Evolutionary conservation across 1,140 invertebrate species (phyloP).

Genomic region (Uloborus diversus): DNA sequence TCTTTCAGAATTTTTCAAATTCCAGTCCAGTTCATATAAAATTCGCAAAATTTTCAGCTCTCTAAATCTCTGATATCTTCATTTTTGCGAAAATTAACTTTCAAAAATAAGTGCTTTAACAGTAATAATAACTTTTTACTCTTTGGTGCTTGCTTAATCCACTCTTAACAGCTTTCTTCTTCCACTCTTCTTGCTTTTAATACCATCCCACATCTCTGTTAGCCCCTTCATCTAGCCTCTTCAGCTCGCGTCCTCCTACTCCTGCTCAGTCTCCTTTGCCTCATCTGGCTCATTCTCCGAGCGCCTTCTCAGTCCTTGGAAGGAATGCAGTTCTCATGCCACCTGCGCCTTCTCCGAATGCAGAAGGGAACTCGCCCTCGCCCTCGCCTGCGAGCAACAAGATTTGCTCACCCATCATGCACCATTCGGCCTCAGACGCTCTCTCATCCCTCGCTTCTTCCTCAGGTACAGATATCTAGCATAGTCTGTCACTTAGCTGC

Average conservation of each 20-base stretch:
- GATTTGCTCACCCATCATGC: constrained; percentile 52
- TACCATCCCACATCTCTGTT: background rate
- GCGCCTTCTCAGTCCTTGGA: constrained; percentile 53
- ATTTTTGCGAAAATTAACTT: too few relatives aligned
- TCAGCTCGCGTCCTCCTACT: constrained; percentile 43
- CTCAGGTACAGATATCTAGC: too few relatives aligned
- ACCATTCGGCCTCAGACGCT: constrained; percentile 51
- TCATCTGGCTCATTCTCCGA: constrained; percentile 56
- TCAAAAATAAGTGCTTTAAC: too few relatives aligned
- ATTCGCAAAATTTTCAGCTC: too few relatives aligned
- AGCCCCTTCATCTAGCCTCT: constrained; percentile 50
- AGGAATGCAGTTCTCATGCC: constrained; percentile 51
- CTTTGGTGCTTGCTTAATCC: background rate
- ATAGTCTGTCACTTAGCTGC: too few relatives aligned
- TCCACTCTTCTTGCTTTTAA: background rate
- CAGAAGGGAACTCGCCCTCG: constrained; percentile 32
- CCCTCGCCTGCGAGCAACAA: constrained; percentile 12
- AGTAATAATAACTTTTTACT: background rate
- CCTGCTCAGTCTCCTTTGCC: constrained; percentile 51
- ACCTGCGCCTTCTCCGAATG: constrained; percentile 32
- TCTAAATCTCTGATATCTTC: too few relatives aligned
- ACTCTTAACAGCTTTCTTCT: background rate
- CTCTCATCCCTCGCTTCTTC: constrained; percentile 48
- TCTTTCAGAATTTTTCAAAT: too few relatives aligned
- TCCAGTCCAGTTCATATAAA: too few relatives aligned